These are phyloP conservation scores for Harlomillsia oculata DNA, from an alignment of 1,140 invertebrate genomes.

Conservation along the genomic window DNA sequence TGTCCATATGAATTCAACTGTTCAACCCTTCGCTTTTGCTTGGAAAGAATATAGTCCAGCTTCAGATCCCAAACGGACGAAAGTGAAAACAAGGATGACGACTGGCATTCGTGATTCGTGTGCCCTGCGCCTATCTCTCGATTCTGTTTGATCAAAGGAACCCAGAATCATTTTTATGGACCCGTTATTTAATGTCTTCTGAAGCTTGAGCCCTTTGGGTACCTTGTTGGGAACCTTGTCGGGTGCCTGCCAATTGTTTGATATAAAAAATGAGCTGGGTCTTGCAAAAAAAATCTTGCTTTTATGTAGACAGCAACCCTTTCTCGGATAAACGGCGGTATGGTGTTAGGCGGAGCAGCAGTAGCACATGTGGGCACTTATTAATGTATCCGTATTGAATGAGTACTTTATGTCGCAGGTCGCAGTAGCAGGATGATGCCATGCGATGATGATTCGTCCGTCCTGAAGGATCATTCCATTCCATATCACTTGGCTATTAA, in stretches of 20 bases:
- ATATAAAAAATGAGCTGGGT: constrained; percentile 18
- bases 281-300: constrained; percentile 15
- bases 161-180: constrained; percentile 11
- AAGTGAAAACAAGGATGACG: not conserved
- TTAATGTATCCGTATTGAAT: not conserved
- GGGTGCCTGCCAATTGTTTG: constrained; percentile 22
- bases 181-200: constrained; percentile 1
- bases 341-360: not conserved
- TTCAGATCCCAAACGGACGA: not conserved
- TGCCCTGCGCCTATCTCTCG: not conserved
- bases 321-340: not conserved
- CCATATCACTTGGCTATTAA: no score
- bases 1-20: not conserved
- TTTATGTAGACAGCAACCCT: constrained; percentile 1
- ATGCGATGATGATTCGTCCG: constrained; percentile 5
- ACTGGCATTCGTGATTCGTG: not conserved
- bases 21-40: not conserved
- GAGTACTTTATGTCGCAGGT: not conserved
- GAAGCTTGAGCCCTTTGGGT: no score
- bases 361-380: not conserved
- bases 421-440: not conserved
- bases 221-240: no score
- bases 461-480: not conserved
- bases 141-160: constrained; percentile 11
- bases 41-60: not conserved